A percentile compares a stretch with the other conserved stretches of the same genome.
These are phyloP conservation scores for Aplocera efformata DNA, from an alignment of 2,888 invertebrate species.

Conservation along the genomic window DNA sequence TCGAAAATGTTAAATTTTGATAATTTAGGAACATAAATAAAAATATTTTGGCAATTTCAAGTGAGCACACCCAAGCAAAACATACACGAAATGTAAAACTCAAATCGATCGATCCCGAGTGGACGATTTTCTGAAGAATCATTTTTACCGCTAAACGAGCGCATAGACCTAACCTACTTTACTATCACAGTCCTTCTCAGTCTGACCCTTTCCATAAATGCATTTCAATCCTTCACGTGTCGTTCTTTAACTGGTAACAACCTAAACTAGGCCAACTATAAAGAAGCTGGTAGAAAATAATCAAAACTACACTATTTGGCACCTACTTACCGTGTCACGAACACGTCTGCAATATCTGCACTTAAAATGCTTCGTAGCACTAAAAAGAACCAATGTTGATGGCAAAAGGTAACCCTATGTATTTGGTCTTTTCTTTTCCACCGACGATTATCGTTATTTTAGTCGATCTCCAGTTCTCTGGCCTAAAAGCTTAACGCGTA, in stretches of 20 bases:
- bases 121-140: conserved; percentile 46
- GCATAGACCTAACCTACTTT: conserved; percentile 74
- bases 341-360: conserved; percentile 45
- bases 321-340: conserved; percentile 70
- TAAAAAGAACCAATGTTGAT: conserved; percentile 63
- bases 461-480: conserved; percentile 41
- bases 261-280: conserved; percentile 70
- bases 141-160: conserved; percentile 75
- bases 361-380: conserved; percentile 43
- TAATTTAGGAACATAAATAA: conserved; percentile 36
- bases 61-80: conserved; percentile 37
- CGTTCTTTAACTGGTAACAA: conserved; percentile 75
- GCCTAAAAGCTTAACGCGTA: conserved; percentile 54
- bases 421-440: conserved; percentile 68
- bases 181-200: conserved; percentile 81
- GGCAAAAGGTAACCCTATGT: conserved; percentile 78
- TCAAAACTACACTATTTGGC: conserved; percentile 75
- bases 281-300: conserved; percentile 64
- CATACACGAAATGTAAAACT: conserved; percentile 34
- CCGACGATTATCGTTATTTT: conserved; percentile 35
- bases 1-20: conserved; percentile 25
- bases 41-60: conserved; percentile 40
- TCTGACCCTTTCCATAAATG: conserved; percentile 79
- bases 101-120: conserved; percentile 48
- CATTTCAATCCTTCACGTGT: conserved; percentile 67